phyloP scores from a whole-genome alignment of 2,797 vertebrate genomes.

The Sebastes steindachneri region DNA sequence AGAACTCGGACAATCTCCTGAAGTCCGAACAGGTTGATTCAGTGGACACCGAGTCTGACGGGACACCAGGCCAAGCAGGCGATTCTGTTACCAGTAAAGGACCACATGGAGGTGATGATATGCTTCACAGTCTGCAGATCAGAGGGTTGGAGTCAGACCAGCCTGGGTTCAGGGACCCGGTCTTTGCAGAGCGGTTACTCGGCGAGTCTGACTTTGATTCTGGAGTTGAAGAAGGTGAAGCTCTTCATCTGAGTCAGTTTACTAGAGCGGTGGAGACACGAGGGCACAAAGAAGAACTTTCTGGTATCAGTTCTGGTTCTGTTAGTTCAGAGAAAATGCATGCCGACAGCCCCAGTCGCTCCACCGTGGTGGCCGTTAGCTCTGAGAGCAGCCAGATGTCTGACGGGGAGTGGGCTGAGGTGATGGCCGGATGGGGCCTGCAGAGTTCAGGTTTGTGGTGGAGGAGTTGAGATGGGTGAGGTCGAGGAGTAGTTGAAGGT shows the following conservation, averaged over 20 bases:
- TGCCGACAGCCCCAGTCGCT: neutral
- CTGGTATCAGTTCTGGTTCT: neutral
- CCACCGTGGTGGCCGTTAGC: neutral
- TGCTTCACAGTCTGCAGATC: slow-evolving; percentile 4
- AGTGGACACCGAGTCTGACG: neutral
- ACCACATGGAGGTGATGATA: neutral
- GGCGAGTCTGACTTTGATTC: slow-evolving; percentile 1
- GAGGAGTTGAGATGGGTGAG: neutral
- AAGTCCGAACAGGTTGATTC: neutral
- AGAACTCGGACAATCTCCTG: neutral
- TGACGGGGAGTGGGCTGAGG: neutral
- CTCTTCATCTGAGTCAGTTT: slow-evolving; percentile 16
- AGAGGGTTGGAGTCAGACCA: slow-evolving; percentile 1
- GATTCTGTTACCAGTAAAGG: neutral
- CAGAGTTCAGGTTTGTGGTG: slow-evolving; percentile 5
- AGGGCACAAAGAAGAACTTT: neutral
- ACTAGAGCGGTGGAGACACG: neutral
- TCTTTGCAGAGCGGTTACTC: neutral
- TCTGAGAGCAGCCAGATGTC: neutral
- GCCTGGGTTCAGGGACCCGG: neutral
- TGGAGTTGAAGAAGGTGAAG: slow-evolving; percentile 8
- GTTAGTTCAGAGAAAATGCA: neutral
- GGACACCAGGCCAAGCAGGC: neutral
- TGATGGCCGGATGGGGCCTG: neutral
- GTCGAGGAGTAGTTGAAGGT: neutral